Base-by-base conservation (phyloP, 1,140 invertebrate species). In the Cyclargus thomasi region DNA sequence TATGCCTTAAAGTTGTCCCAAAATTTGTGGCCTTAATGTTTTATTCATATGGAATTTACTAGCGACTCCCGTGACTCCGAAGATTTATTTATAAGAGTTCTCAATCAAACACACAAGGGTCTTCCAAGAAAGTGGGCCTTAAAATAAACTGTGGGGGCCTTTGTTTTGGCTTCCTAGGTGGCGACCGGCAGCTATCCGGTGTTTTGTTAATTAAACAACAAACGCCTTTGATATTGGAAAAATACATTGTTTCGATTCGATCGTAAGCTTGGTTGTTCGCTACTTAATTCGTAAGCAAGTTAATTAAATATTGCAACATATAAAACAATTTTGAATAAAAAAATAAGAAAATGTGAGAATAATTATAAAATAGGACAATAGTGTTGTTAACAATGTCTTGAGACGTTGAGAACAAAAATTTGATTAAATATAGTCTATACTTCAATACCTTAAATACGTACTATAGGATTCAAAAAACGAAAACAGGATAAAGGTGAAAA, bases 121-220 rank as follows among this genome's bases (percentile, higher is more conserved):
- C 74, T 85, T 88, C 81, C 75, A 65, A 83, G 83, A 85, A 85
- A 76, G 72, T 71, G 67, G 63, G 62, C 74, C 75, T 75, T 65
- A 76, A 81, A 80, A 82, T 79, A 82, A 83, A 80, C 75, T 71
- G 69, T 75, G 68, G 63, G 70, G 67, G 53, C 70, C 72, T 81
- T 84, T 86, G 85, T 85, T 86, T 88, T 85, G 78, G 72, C 85
- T 86, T 82, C 81, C 81, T 79, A 75, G 80, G 81, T 85, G 79
- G 83, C 82, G 70, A 39, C 62, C 57, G 17, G 57, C 23, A 59
- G 59, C 53, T 20, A 66, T 53, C 21, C 55, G 55, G 55, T 59
- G 55, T 59, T 59, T 59, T 20, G 7, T 55, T 55, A 18, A 59
- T 18, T 59, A 20, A 20, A 59, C 39, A 59, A 59, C 55, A 59